These are phyloP conservation scores for Cebus imitator DNA, from an alignment of 2,113 vertebrate genomes.

Conservation along the genomic window DNA sequence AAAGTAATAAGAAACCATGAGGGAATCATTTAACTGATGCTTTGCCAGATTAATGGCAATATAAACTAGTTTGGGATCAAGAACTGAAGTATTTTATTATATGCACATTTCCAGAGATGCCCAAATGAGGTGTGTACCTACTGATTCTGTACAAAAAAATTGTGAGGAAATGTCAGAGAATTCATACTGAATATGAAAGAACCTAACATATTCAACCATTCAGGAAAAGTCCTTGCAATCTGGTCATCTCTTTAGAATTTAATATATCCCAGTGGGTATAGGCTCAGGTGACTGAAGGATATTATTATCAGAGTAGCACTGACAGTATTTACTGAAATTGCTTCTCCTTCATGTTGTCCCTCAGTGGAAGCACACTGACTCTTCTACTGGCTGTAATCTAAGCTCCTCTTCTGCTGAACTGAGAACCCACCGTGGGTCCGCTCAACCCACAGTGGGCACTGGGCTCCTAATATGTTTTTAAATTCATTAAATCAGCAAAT, in stretches of 20 bases:
- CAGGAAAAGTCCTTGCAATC: neutral
- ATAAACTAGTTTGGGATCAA: constrained; percentile 32
- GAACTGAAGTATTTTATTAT: neutral
- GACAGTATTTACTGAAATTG: neutral
- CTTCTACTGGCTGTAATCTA: neutral
- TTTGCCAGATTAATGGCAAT: neutral
- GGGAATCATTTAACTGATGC: neutral
- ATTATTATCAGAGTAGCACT: neutral
- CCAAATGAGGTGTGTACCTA: neutral
- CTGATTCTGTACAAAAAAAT: neutral
- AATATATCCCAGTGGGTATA: neutral
- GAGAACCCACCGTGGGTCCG: neutral
- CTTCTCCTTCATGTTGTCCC: neutral
- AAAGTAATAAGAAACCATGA: neutral
- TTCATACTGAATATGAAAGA: constrained; percentile 42
- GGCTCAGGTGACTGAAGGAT: neutral
- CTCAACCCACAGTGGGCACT: neutral
- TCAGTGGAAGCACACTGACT: neutral
- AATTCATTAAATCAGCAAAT: constrained; percentile 17
- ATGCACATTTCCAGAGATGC: neutral
- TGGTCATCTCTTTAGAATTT: neutral
- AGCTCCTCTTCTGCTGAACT: neutral
- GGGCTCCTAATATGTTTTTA: neutral
- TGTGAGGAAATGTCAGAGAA: neutral
- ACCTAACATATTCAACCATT: neutral